Percentiles rank a stretch among this genome's conserved stretches.
Evolutionary conservation across 2,888 invertebrate species (phyloP).

Genomic region (Trileptium ribeirensis): DNA sequence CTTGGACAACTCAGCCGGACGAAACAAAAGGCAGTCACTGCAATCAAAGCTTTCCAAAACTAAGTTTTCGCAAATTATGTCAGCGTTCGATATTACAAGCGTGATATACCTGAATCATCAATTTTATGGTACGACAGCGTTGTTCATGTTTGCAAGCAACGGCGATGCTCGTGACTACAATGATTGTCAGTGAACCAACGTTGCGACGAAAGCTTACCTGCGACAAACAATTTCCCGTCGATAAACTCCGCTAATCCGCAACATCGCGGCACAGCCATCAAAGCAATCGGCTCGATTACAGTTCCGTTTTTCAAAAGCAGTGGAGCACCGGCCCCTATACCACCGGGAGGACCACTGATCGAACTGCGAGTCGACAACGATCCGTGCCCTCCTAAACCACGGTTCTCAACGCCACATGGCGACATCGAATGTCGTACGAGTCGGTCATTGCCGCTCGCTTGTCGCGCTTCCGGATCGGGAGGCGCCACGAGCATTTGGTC

Average conservation of each 20-base stretch:
- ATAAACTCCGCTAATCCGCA: slow-evolving; percentile 68
- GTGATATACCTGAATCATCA: too few relatives aligned
- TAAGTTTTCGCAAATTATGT: too few relatives aligned
- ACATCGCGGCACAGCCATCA: slow-evolving; percentile 65
- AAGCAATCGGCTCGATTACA: slow-evolving; percentile 46
- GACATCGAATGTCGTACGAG: not conserved
- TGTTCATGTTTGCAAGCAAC: too few relatives aligned
- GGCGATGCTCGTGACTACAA: too few relatives aligned
- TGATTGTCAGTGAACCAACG: too few relatives aligned
- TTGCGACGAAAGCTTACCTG: slow-evolving; percentile 61
- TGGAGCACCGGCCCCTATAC: not conserved
- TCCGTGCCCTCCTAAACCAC: slow-evolving; percentile 40
- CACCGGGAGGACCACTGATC: not conserved
- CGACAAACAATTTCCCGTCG: slow-evolving; percentile 66
- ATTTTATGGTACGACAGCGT: too few relatives aligned
- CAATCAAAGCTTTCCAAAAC: too few relatives aligned
- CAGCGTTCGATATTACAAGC: too few relatives aligned
- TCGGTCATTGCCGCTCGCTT: not conserved
- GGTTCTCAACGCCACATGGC: not conserved
- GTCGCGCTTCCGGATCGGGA: not conserved
- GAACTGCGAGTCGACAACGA: not conserved
- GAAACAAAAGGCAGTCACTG: slow-evolving; percentile 24
- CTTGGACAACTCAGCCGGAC: too few relatives aligned
- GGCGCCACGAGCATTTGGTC: not conserved
- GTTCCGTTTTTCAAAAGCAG: slow-evolving; percentile 24